Conservation (phyloP, 2,113 vertebrate genomes). For the Oncorhynchus tshawytscha region DNA sequence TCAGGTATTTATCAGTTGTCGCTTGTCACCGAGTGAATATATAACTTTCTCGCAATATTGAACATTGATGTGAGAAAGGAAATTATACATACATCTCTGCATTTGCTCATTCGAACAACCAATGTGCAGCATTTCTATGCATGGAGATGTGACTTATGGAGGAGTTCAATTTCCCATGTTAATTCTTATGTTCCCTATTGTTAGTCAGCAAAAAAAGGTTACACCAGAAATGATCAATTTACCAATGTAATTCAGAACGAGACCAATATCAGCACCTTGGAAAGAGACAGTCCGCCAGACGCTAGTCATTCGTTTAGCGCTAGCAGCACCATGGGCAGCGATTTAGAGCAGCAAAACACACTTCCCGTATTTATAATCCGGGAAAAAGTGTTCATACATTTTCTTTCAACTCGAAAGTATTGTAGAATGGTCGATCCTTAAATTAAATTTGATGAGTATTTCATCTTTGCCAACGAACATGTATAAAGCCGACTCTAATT, state of each 20-base stretch:
- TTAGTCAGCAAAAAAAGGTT: background rate
- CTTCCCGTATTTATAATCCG: too few species aligned
- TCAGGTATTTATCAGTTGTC: background rate
- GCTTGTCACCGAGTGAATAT: background rate
- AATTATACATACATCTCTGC: background rate
- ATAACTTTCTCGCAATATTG: background rate
- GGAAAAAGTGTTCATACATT: background rate
- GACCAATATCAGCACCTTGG: conserved; percentile 56
- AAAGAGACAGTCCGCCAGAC: conserved; percentile 22
- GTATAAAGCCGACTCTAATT: too few species aligned
- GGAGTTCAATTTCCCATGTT: background rate
- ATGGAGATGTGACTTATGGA: background rate
- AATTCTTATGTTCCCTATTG: background rate
- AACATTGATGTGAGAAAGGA: background rate
- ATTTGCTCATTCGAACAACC: too few species aligned
- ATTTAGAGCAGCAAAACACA: too few species aligned
- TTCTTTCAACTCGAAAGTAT: too few species aligned
- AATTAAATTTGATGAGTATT: too few species aligned
- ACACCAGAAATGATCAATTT: background rate
- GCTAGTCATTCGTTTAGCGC: background rate
- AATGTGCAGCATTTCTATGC: background rate
- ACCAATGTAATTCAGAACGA: background rate
- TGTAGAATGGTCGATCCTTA: too few species aligned
- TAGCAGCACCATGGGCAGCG: conserved; percentile 23
- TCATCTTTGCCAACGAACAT: too few species aligned